Evolutionary conservation across 2,113 vertebrate genomes (phyloP).

Genomic region (Zootoca vivipara): DNA sequence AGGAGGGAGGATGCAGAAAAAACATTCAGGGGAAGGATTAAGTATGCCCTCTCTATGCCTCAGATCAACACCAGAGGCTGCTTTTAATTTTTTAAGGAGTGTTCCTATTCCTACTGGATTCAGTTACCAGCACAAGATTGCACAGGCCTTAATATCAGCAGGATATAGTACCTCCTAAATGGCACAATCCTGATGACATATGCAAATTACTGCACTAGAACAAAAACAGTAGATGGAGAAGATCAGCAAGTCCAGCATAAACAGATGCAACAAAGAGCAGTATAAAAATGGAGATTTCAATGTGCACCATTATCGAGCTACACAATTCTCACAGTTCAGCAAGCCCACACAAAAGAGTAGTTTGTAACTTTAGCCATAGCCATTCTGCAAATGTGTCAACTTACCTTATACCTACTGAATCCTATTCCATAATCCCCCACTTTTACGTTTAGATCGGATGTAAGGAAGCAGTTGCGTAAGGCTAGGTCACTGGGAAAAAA

Average conservation of each 20-base stretch:
- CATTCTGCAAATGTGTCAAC: constrained; percentile 19
- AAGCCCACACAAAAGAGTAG: neutral
- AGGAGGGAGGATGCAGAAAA: too few relatives aligned
- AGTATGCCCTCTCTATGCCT: too few relatives aligned
- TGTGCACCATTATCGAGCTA: neutral
- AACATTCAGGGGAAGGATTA: too few relatives aligned
- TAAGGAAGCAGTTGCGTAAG: constrained; percentile 94
- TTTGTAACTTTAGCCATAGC: neutral
- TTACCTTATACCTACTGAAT: constrained; percentile 92
- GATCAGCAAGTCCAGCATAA: neutral
- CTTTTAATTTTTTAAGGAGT: neutral
- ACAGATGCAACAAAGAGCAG: neutral
- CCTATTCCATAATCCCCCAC: constrained; percentile 96
- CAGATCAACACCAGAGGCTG: neutral
- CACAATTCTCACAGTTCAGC: neutral
- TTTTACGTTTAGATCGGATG: constrained; percentile 94
- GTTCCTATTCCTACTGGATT: too few relatives aligned
- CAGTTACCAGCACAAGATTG: neutral
- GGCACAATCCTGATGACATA: neutral
- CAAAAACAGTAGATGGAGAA: neutral
- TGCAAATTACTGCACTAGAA: neutral
- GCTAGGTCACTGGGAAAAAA: constrained; percentile 86
- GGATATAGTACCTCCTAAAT: neutral
- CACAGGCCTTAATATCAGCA: neutral
- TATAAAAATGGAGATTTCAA: neutral